phyloP scores from a whole-genome alignment of 2,797 vertebrate genomes.

The Delichon dasypus region DNA sequence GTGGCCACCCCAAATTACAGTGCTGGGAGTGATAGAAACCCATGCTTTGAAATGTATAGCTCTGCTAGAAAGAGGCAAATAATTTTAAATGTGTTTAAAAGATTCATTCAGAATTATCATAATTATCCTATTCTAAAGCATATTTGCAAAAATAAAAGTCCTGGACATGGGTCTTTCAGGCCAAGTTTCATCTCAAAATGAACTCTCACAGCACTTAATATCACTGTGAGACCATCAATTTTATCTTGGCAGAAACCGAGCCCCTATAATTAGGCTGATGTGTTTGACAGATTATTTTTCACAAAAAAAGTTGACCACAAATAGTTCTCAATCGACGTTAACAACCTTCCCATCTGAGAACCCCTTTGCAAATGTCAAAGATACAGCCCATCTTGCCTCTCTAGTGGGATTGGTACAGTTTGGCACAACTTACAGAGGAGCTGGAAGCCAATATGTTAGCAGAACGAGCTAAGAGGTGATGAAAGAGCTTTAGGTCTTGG shows the following conservation, averaged over 20 bases:
- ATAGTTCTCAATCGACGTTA: not conserved
- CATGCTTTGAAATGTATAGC: not conserved
- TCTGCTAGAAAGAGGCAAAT: not conserved
- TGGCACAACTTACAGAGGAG: not conserved
- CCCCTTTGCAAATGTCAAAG: not conserved
- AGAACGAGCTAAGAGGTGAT: not conserved
- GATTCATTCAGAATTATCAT: not conserved
- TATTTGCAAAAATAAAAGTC: slow-evolving; percentile 5
- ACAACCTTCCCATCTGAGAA: not conserved
- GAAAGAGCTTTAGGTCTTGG: not conserved
- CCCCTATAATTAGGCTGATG: slow-evolving; percentile 3
- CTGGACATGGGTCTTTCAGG: not conserved
- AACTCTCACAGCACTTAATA: not conserved
- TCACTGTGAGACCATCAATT: not conserved
- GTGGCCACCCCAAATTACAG: not conserved
- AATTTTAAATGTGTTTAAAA: not conserved
- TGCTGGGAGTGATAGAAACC: not conserved
- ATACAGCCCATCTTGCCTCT: not conserved
- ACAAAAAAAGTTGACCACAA: not conserved
- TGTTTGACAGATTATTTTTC: not conserved
- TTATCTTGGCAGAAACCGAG: slow-evolving; percentile 13
- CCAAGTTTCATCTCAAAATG: slow-evolving; percentile 31
- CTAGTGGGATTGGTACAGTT: not conserved
- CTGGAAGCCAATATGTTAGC: not conserved
- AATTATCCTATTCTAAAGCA: not conserved